Evolutionary conservation across 2,113 vertebrate genomes (phyloP).

Genomic region (Zootoca vivipara): DNA sequence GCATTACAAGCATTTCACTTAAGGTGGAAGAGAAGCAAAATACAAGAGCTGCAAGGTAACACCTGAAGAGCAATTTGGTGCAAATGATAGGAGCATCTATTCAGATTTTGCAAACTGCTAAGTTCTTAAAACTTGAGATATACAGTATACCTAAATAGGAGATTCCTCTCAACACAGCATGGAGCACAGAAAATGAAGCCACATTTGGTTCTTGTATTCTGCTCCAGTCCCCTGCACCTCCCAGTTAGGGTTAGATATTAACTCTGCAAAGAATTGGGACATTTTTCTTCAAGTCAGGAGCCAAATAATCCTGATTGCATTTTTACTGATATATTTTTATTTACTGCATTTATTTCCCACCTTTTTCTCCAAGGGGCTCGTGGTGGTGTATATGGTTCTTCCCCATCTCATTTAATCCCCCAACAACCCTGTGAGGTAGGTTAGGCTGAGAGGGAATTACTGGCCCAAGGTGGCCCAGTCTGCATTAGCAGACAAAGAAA

Average conservation of each 20-base stretch:
- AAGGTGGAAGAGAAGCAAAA: accelerated
- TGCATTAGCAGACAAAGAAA: background rate
- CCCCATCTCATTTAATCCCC: too few relatives aligned
- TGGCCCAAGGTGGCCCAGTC: too few relatives aligned
- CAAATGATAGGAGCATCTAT: background rate
- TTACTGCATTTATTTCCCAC: too few relatives aligned
- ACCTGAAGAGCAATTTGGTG: background rate
- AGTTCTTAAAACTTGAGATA: background rate
- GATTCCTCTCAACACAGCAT: accelerated
- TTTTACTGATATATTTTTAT: too few relatives aligned
- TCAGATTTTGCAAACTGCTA: background rate
- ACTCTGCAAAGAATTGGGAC: background rate
- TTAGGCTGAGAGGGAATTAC: too few relatives aligned
- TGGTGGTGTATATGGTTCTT: too few relatives aligned
- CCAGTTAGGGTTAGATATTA: background rate
- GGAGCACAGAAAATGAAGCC: accelerated
- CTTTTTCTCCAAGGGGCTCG: too few relatives aligned
- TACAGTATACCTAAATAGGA: slow-evolving; percentile 39
- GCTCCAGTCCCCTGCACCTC: background rate
- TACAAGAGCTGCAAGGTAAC: accelerated
- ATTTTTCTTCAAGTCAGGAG: background rate
- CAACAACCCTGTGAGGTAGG: too few relatives aligned
- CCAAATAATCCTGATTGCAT: background rate
- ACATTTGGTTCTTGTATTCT: too few relatives aligned
- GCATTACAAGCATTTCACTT: slow-evolving; percentile 13